These are phyloP conservation scores for Diorhabda sublineata DNA, from an alignment of 1,140 invertebrate genomes.

Conservation along the genomic window DNA sequence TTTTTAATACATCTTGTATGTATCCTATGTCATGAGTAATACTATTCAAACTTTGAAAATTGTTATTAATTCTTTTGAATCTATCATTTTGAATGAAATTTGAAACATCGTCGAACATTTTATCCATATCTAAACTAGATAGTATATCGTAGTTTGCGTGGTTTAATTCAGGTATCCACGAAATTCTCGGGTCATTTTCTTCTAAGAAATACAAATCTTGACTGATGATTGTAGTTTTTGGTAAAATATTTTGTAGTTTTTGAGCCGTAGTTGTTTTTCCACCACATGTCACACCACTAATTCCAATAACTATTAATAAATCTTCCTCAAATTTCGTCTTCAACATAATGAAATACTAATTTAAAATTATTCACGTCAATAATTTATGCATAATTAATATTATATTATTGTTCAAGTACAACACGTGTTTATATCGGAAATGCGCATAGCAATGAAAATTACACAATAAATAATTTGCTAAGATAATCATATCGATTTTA, in stretches of 20 bases:
- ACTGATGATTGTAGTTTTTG: slow-evolving; percentile 57
- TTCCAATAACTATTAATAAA: slow-evolving; percentile 57
- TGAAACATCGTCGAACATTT: slow-evolving; percentile 59
- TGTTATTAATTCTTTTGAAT: not conserved
- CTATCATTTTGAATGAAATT: not conserved
- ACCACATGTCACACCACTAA: slow-evolving; percentile 73
- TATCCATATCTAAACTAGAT: slow-evolving; percentile 68
- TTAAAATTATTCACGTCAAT: too few species aligned
- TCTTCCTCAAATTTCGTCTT: not conserved
- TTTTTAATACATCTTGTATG: slow-evolving; percentile 20
- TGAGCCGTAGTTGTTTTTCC: slow-evolving; percentile 74
- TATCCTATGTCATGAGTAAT: not conserved
- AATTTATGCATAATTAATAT: too few species aligned
- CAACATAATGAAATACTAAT: too few species aligned
- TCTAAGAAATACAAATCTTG: slow-evolving; percentile 78
- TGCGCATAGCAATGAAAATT: too few species aligned
- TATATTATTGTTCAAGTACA: too few species aligned
- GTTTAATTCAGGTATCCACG: slow-evolving; percentile 59
- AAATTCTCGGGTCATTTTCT: slow-evolving; percentile 62
- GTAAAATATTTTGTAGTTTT: slow-evolving; percentile 52
- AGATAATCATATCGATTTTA: too few species aligned
- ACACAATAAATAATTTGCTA: too few species aligned
- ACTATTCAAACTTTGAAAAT: not conserved
- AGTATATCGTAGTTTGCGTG: slow-evolving; percentile 78
- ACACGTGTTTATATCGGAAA: too few species aligned